Conservation (phyloP, 2,113 vertebrate species). For the Grallaria varia region DNA sequence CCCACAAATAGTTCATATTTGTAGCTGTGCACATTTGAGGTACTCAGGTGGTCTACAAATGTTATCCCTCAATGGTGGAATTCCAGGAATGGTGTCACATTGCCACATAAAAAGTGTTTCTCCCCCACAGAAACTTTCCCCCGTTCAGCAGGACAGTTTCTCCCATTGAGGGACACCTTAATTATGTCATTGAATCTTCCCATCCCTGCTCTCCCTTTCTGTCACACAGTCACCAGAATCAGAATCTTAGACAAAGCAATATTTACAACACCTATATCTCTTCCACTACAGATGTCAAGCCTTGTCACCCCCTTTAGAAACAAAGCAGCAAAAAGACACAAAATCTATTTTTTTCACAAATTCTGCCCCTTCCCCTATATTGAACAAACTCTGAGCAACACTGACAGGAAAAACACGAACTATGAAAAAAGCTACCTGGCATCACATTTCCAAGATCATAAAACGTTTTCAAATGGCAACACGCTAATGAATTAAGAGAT, state of each 20-base stretch:
- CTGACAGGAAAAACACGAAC: neutral
- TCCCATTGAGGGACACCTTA: neutral
- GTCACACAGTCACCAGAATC: neutral
- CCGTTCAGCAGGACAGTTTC: neutral
- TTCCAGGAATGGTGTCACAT: neutral
- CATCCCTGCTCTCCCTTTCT: neutral
- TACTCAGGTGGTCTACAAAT: neutral
- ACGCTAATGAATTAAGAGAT: neutral
- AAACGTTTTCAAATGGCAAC: neutral
- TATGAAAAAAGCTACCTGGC: neutral
- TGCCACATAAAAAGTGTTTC: neutral
- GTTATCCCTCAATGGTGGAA: neutral
- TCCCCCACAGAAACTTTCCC: neutral
- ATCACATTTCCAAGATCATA: neutral
- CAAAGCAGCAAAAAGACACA: neutral
- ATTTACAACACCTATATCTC: neutral
- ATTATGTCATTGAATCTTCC: neutral
- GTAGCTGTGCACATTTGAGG: neutral
- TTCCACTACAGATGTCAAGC: neutral
- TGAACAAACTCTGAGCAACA: neutral
- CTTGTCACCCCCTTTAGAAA: neutral
- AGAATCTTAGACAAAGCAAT: neutral
- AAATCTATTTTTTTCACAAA: neutral
- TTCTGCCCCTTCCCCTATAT: neutral
- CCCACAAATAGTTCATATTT: neutral